phyloP scores from a whole-genome alignment of 2,888 invertebrate species.

The Balanococcus diminutus region DNA sequence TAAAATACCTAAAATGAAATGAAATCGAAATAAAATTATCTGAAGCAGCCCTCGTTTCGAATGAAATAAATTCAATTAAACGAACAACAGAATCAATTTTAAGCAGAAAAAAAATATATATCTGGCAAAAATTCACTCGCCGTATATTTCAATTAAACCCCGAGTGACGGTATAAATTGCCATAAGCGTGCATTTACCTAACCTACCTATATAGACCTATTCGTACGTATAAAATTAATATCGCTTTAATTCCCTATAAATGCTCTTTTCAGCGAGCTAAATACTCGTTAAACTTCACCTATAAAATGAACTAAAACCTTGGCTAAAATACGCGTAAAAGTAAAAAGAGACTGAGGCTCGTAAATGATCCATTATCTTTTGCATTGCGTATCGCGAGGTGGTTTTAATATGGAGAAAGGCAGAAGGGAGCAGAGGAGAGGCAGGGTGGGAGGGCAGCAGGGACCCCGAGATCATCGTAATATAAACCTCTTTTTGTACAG shows the following conservation, averaged over 20 bases:
- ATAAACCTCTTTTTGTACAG: background rate
- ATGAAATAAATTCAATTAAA: too few relatives aligned
- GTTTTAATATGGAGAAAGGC: background rate
- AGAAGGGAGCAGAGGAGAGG: background rate
- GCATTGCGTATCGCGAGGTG: background rate
- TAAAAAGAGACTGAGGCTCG: background rate
- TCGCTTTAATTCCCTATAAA: background rate
- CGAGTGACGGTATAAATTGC: too few relatives aligned
- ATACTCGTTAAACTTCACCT: constrained; percentile 18
- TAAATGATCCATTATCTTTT: background rate
- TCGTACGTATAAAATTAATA: background rate
- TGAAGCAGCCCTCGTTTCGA: too few relatives aligned
- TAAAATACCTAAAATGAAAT: too few relatives aligned
- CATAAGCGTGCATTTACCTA: too few relatives aligned
- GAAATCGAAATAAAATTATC: too few relatives aligned
- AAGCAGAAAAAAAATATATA: too few relatives aligned
- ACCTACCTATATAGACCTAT: too few relatives aligned
- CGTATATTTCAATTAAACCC: too few relatives aligned
- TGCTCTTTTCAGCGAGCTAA: background rate
- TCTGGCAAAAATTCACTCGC: too few relatives aligned
- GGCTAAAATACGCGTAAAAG: background rate
- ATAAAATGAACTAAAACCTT: background rate
- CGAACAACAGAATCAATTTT: too few relatives aligned
- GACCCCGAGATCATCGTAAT: background rate
- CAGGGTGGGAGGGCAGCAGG: background rate